Percentiles rank a stretch among this genome's conserved stretches.
Conservation (phyloP, 2,888 invertebrate species). For the Oligia strigilis region DNA sequence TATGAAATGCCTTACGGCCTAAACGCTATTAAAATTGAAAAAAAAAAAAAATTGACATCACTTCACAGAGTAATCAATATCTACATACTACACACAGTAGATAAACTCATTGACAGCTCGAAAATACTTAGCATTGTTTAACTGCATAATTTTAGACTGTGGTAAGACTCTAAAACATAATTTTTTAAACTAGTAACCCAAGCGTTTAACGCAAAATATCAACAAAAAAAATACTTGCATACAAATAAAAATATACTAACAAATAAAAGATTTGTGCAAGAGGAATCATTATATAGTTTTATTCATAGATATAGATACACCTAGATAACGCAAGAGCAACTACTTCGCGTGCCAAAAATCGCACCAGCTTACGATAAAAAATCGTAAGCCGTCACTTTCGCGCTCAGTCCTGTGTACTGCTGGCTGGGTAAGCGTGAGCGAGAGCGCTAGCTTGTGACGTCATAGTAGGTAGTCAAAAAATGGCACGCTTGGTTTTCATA, state of each 20-base stretch:
- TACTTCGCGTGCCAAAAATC: too few species aligned
- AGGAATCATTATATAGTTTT: constrained; percentile 35
- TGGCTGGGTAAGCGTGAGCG: too few species aligned
- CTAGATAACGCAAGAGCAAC: too few species aligned
- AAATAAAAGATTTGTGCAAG: constrained; percentile 41
- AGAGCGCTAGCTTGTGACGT: too few species aligned
- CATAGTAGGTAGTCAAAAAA: too few species aligned
- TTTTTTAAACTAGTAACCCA: constrained; percentile 41
- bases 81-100: neutral
- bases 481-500: too few species aligned
- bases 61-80: neutral
- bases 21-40: neutral
- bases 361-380: too few species aligned
- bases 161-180: constrained; percentile 13
- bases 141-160: neutral
- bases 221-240: constrained; percentile 43
- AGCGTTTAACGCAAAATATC: constrained; percentile 47
- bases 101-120: neutral
- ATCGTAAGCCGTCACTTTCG: too few species aligned
- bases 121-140: neutral
- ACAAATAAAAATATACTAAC: constrained; percentile 23
- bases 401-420: too few species aligned
- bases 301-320: neutral
- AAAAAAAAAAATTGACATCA: too few species aligned
- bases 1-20: too few species aligned